A percentile compares a stretch with the other conserved stretches of the same genome.
These are phyloP conservation scores for Cheilosia grossa DNA, from an alignment of 2,888 invertebrate species.

Conservation along the genomic window DNA sequence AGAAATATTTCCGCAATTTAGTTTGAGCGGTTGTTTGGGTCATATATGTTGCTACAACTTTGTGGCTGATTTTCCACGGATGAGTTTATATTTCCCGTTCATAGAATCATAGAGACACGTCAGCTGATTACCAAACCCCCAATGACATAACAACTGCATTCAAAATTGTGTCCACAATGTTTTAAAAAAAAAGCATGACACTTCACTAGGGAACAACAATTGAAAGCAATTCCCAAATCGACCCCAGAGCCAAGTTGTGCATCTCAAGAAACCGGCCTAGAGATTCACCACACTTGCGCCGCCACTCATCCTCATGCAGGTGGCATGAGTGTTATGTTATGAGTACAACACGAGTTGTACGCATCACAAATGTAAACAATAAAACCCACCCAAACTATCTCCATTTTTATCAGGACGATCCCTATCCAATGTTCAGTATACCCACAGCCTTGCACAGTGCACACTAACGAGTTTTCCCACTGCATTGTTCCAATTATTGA, in stretches of 20 bases:
- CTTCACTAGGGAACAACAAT: neutral
- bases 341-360: conserved; percentile 14
- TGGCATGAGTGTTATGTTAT: conserved; percentile 40
- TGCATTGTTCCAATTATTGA: conserved; percentile 67
- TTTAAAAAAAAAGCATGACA: neutral
- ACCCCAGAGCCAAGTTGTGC: conserved; percentile 5
- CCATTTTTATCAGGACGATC: conserved; percentile 54
- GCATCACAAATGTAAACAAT: conserved; percentile 45
- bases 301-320: conserved; percentile 37
- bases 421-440: conserved; percentile 13
- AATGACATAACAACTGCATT: too few species aligned
- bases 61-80: too few species aligned
- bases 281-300: conserved; percentile 41
- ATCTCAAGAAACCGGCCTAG: conserved; percentile 24
- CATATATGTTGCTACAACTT: too few species aligned
- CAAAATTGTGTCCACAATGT: neutral
- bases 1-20: too few species aligned
- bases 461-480: conserved; percentile 64
- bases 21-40: too few species aligned
- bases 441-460: conserved; percentile 45
- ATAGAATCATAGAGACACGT: too few species aligned
- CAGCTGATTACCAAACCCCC: too few species aligned
- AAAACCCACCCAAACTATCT: conserved; percentile 49
- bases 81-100: too few species aligned
- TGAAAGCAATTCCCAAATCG: conserved; percentile 8